Conservation (phyloP, 2,113 vertebrate species). For the Paracanthobrama guichenoti region DNA sequence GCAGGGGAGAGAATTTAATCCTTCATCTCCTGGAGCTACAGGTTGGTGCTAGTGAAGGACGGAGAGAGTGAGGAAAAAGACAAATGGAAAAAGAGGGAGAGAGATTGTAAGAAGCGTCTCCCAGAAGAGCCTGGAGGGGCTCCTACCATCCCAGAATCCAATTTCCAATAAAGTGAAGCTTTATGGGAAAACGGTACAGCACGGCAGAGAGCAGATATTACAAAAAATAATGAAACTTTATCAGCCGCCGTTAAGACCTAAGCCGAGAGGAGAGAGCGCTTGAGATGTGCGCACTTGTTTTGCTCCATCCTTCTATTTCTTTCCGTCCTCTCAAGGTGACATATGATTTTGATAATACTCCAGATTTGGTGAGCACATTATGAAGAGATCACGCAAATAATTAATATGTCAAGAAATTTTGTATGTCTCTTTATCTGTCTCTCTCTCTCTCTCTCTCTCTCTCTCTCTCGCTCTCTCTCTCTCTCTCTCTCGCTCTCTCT, state of each 20-base stretch:
- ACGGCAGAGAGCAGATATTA: constrained; percentile 60
- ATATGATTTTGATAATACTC: constrained; percentile 65
- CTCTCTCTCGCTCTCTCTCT: background rate
- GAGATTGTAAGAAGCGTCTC: constrained; percentile 34
- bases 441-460: constrained; percentile 26
- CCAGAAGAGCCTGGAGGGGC: constrained; percentile 62
- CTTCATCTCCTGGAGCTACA: constrained; percentile 43
- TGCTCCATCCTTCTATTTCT: background rate
- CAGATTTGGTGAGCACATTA: constrained; percentile 22
- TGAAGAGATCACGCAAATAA: constrained; percentile 56
- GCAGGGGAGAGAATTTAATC: background rate
- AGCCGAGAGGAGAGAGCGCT: background rate
- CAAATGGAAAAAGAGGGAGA: constrained; percentile 46
- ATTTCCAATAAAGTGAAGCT: constrained; percentile 73
- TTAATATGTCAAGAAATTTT: constrained; percentile 52
- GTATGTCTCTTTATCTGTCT: constrained; percentile 48
- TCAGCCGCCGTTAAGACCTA: constrained; percentile 42
- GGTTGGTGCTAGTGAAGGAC: constrained; percentile 12
- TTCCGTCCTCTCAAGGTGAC: constrained; percentile 49
- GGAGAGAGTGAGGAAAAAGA: constrained; percentile 44
- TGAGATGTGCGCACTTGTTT: constrained; percentile 24
- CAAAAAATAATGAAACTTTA: constrained; percentile 72
- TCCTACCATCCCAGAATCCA: constrained; percentile 67
- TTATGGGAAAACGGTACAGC: constrained; percentile 68
- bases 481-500: constrained; percentile 26